These are phyloP conservation scores for Serinus canaria DNA, from an alignment of 2,113 vertebrate species.

Conservation along the genomic window DNA sequence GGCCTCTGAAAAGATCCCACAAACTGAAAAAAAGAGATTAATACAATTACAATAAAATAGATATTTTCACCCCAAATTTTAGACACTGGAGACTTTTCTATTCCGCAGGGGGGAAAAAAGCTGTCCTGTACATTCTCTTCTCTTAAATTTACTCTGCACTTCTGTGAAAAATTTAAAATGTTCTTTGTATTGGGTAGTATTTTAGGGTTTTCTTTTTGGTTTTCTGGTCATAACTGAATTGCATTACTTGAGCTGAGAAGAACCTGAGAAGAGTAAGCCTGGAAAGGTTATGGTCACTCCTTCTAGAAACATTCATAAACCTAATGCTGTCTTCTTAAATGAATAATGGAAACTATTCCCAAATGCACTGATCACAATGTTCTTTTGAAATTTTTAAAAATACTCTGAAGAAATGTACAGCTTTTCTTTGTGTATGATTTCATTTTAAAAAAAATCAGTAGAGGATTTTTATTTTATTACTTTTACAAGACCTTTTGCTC, in stretches of 20 bases:
- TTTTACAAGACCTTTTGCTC: not conserved
- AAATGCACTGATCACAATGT: not conserved
- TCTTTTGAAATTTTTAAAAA: not conserved
- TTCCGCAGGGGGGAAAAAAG: not conserved
- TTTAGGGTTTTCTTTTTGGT: fast-evolving
- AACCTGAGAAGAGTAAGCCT: not conserved
- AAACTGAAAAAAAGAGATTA: not conserved
- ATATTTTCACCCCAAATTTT: not conserved
- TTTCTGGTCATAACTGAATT: not conserved
- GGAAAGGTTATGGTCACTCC: not conserved
- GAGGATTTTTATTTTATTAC: not conserved
- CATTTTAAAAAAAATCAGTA: not conserved
- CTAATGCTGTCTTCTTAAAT: not conserved
- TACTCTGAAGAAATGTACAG: not conserved
- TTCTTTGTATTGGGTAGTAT: not conserved
- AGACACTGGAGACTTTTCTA: not conserved
- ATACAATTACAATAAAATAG: not conserved
- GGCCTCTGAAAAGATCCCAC: not conserved
- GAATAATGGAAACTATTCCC: not conserved
- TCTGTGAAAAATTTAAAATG: not conserved
- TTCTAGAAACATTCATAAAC: not conserved
- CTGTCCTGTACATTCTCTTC: not conserved
- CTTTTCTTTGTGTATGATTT: not conserved
- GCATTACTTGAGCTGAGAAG: not conserved
- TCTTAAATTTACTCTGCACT: not conserved